Percentiles rank a stretch among this genome's conserved stretches.
Conservation (phyloP, 1,140 invertebrate species). For the Apis cerana region DNA sequence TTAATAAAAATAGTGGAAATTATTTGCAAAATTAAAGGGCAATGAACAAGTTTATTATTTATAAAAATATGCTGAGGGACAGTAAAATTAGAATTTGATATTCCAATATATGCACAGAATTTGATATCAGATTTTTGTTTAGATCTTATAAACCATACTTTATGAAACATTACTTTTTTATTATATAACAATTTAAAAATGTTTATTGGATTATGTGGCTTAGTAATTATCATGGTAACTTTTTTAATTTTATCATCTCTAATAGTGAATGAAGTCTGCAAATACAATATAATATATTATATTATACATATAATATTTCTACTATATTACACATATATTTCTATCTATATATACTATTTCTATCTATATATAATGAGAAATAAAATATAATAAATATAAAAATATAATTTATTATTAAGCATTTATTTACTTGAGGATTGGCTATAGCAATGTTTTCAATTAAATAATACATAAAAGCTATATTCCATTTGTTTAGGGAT, state of each 20-base stretch:
- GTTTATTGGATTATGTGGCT: constrained; percentile 58
- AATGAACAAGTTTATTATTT: constrained; percentile 62
- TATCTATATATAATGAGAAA: background rate
- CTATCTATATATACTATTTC: no score
- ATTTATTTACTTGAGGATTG: constrained; percentile 59
- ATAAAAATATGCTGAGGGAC: constrained; percentile 59
- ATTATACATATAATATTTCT: no score
- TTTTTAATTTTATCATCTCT: constrained; percentile 65
- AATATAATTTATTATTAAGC: constrained; percentile 3
- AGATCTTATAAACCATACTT: constrained; percentile 54
- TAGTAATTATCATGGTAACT: constrained; percentile 63
- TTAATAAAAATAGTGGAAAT: constrained; percentile 28
- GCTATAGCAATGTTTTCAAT: constrained; percentile 64
- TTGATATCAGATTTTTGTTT: background rate
- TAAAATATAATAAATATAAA: constrained; percentile 15
- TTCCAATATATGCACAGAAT: constrained; percentile 62
- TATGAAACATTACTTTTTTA: constrained; percentile 22
- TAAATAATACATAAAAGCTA: constrained; percentile 52
- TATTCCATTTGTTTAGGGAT: constrained; percentile 33
- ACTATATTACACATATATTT: no score
- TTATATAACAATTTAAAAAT: constrained; percentile 64
- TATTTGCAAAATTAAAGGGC: constrained; percentile 56
- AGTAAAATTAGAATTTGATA: constrained; percentile 38
- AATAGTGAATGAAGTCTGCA: constrained; percentile 73
- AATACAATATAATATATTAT: constrained; percentile 20